Percentiles rank a stretch among this genome's conserved stretches.
phyloP scores from a whole-genome alignment of 1,140 invertebrate species.

The Trachymyrmex cornetzi region DNA sequence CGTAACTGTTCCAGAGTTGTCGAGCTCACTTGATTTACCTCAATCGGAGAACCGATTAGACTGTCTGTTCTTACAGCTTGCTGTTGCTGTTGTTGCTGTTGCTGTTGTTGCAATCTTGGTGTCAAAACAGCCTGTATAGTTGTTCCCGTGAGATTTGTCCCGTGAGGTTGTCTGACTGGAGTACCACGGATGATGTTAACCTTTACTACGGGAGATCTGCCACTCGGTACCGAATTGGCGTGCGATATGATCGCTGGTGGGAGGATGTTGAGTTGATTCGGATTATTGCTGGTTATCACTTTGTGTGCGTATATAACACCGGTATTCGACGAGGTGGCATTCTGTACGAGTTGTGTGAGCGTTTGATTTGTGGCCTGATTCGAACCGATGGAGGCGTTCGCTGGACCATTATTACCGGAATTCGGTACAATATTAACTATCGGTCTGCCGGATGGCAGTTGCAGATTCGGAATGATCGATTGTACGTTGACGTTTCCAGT shows the following conservation, averaged over 20 bases:
- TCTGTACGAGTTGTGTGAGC: constrained; percentile 83
- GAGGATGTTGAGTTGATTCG: constrained; percentile 83
- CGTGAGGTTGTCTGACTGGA: constrained; percentile 75
- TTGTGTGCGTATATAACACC: constrained; percentile 86
- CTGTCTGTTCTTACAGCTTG: constrained; percentile 77
- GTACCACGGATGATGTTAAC: constrained; percentile 81
- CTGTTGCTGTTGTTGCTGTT: constrained; percentile 74
- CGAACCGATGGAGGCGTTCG: constrained; percentile 53
- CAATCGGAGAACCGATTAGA: constrained; percentile 84
- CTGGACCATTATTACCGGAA: constrained; percentile 67
- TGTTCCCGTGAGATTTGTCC: constrained; percentile 74
- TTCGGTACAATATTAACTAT: constrained; percentile 84
- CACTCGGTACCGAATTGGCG: constrained; percentile 78
- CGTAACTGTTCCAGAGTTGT: constrained; percentile 92
- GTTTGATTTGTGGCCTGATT: constrained; percentile 79
- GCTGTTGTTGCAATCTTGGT: constrained; percentile 79
- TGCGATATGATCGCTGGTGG: constrained; percentile 80
- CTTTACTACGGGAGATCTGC: constrained; percentile 83
- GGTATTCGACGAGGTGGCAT: constrained; percentile 74
- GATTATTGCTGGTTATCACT: constrained; percentile 83
- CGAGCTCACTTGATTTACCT: constrained; percentile 87
- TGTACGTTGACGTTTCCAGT: constrained; percentile 77
- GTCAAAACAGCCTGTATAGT: constrained; percentile 81
- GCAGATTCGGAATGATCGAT: constrained; percentile 83
- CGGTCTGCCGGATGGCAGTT: constrained; percentile 78